Evolutionary conservation across 2,113 vertebrate species (phyloP).

Genomic region (Engystomops pustulosus): DNA sequence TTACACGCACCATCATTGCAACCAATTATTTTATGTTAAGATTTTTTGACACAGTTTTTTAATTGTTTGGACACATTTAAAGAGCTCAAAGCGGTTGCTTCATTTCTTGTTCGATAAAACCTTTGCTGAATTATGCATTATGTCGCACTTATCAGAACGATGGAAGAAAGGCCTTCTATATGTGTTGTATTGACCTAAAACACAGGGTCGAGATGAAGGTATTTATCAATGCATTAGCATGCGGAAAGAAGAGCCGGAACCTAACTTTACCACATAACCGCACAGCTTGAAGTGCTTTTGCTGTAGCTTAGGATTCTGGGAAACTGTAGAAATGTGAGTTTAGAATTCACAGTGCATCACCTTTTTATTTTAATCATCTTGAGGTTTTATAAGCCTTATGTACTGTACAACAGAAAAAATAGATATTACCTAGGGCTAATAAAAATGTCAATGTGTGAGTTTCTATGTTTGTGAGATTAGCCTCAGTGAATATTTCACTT

Average conservation of each 20-base stretch:
- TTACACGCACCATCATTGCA: too few species aligned
- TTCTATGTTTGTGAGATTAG: not conserved
- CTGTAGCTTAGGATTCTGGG: constrained; percentile 1
- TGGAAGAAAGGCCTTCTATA: constrained; percentile 23
- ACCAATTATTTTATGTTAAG: not conserved
- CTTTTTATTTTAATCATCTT: not conserved
- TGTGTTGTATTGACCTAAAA: constrained; percentile 29
- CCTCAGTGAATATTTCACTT: too few species aligned
- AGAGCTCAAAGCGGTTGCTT: not conserved
- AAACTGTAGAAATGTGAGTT: not conserved
- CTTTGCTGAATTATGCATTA: constrained; percentile 38
- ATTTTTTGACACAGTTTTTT: too few species aligned
- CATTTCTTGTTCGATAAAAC: not conserved
- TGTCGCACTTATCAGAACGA: not conserved
- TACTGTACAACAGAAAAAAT: not conserved
- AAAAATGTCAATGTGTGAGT: not conserved
- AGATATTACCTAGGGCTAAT: not conserved
- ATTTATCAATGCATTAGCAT: constrained; percentile 29
- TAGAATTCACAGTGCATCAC: constrained; percentile 1
- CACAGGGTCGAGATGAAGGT: constrained; percentile 12
- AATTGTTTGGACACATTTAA: constrained; percentile 8
- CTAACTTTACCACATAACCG: not conserved
- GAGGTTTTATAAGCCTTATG: not conserved
- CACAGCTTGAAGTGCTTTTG: constrained; percentile 1
- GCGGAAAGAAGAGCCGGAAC: not conserved